Evolutionary conservation across 2,113 vertebrate species (phyloP).

Genomic region (Mustela nigripes): DNA sequence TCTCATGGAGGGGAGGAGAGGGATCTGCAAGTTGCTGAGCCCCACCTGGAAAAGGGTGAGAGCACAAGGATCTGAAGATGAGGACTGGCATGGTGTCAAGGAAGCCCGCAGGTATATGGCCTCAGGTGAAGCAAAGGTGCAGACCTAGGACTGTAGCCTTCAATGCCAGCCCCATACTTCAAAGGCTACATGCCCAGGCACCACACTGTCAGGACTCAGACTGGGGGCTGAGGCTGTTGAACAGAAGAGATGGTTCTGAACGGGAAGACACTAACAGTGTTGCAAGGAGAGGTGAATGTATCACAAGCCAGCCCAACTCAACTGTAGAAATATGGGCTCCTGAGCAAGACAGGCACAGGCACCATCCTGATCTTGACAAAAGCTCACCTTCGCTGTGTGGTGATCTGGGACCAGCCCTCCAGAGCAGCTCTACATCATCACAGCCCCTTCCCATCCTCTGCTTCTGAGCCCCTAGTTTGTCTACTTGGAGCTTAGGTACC

Average conservation of each 20-base stretch:
- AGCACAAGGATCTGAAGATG: background rate
- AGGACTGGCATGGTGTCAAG: background rate
- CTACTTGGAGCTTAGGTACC: background rate
- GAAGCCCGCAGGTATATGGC: background rate
- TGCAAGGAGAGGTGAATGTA: background rate
- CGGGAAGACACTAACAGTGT: background rate
- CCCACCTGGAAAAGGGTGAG: background rate
- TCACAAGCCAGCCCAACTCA: background rate
- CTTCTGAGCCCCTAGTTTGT: background rate
- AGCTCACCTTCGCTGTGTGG: background rate
- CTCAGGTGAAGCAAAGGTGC: background rate
- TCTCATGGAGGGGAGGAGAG: no score
- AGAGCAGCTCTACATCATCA: background rate
- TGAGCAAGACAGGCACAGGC: background rate
- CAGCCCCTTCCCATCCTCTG: background rate
- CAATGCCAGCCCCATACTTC: background rate
- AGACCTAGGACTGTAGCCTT: background rate
- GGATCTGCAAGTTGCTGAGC: background rate
- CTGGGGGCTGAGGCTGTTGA: background rate
- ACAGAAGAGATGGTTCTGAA: background rate
- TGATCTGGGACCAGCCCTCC: background rate
- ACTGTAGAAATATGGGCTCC: background rate
- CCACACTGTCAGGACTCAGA: background rate
- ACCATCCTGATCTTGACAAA: background rate
- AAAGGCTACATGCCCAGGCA: background rate